Percentiles rank a stretch among this genome's conserved stretches.
Conservation (phyloP, 1,140 invertebrate species). For the Drosophila orosa region DNA sequence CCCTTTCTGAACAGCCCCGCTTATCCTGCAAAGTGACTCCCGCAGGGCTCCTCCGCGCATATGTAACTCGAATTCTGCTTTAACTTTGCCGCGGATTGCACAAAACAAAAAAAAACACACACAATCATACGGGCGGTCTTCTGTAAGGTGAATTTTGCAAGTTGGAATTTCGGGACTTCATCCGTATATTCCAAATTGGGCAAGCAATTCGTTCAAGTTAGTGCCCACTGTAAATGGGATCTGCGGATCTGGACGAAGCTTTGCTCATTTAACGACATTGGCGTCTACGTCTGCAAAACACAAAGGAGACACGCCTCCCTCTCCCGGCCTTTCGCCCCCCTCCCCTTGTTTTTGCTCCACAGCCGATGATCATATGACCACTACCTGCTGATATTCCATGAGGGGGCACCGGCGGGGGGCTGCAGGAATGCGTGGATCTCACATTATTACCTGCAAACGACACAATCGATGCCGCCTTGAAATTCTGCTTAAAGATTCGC, state of each 20-base stretch:
- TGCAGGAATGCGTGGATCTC: constrained; percentile 79
- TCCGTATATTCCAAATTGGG: no score
- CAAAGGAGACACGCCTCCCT: constrained; percentile 71
- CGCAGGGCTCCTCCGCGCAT: constrained; percentile 64
- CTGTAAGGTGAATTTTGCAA: neutral
- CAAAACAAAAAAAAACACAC: constrained; percentile 7
- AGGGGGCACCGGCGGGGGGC: constrained; percentile 15
- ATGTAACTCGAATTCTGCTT: constrained; percentile 77
- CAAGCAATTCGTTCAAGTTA: neutral
- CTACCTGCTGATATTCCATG: constrained; percentile 70
- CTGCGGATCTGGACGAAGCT: constrained; percentile 26
- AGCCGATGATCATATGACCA: constrained; percentile 73
- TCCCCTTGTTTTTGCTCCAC: constrained; percentile 10
- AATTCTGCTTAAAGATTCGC: constrained; percentile 73
- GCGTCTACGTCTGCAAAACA: constrained; percentile 80
- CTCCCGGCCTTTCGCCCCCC: no score
- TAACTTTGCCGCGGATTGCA: constrained; percentile 74
- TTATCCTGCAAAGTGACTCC: constrained; percentile 54
- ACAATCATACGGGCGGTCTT: constrained; percentile 18
- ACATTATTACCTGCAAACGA: constrained; percentile 83
- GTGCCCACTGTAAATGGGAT: constrained; percentile 27
- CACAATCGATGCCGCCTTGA: constrained; percentile 80
- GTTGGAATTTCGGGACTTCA: no score
- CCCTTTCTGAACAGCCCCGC: constrained; percentile 8
- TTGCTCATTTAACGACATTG: constrained; percentile 80